Evolutionary conservation across 1,140 invertebrate species (phyloP), one percentile per base, ranked within the genome.

Genomic region (Drosophila pseudoananassae): DNA sequence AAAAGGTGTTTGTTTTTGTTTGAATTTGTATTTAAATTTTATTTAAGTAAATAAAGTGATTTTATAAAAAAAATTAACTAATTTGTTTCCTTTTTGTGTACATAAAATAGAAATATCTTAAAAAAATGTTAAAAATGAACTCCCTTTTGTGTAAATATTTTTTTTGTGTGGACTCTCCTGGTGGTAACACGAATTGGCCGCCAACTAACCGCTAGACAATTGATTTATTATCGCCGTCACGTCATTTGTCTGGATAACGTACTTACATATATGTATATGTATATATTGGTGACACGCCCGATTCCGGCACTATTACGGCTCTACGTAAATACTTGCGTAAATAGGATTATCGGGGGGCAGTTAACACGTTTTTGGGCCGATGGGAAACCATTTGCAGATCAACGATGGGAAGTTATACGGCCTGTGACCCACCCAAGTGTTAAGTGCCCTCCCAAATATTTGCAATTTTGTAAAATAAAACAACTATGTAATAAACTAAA

Each of bases 181-280:
- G 53, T 52, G 38, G 36, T 56, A 57, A 53, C 51, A 54, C 54
- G 36, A 68, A 80, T 70, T 64, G 60, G 66, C 73, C 43, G 73
- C 49, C 74, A 77, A 78, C 73, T 66, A 78, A 68, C 78, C 56
- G 63, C 51, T 70, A 40, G 65, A 50, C 47, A 84, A 88, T 87
- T 88, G 82, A 87, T 87, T 88, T 76, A 82, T 78, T 83, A 87
- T 76, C 78, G 59, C 45, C 64, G 82, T 82, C 82, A 85, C 69
- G 77, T 76, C 73, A 73, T 53, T 20, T 46, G 23, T 50, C 29
- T 36, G 29, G 38, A 45, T 27, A 75, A 75, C 53, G 50, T 27
- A 14, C 53, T 58, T 69, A 14, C 56, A 68, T 69, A 46, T 55
- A n/a, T n/a, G n/a, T n/a, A n/a, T n/a, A n/a, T n/a, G n/a, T n/a